Evolutionary conservation across 2,797 vertebrate species (phyloP).

Genomic region (Dipus sagitta): DNA sequence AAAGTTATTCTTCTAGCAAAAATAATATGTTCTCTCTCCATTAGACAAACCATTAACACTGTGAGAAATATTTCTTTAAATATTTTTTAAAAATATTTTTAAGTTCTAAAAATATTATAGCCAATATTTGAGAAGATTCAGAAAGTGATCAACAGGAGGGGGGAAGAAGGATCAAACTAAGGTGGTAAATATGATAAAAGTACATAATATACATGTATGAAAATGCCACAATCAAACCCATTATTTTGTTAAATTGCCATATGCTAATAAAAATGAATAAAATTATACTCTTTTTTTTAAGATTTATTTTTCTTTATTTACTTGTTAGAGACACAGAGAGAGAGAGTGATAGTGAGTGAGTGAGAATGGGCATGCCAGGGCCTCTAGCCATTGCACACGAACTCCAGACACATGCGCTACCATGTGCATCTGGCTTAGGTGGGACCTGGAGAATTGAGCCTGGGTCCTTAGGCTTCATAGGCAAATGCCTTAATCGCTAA

Average conservation of each 20-base stretch:
- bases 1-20: slow-evolving; percentile 41
- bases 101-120: slow-evolving; percentile 6
- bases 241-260: background rate
- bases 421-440: no score
- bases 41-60: slow-evolving; percentile 26
- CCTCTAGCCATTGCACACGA: no score
- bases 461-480: no score
- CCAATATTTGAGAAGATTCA: background rate
- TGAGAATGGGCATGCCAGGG: no score
- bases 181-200: background rate
- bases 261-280: background rate
- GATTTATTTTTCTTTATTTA: no score
- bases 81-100: background rate
- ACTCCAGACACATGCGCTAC: no score
- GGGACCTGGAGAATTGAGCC: no score
- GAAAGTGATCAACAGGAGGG: background rate
- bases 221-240: background rate
- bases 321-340: no score
- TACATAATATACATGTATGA: background rate
- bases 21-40: slow-evolving; percentile 1
- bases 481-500: no score
- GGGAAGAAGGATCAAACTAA: background rate
- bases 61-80: background rate
- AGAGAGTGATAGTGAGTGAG: no score
- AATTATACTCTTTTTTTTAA: background rate